phyloP scores from a whole-genome alignment of 2,113 vertebrate species.

The Scortum barcoo region DNA sequence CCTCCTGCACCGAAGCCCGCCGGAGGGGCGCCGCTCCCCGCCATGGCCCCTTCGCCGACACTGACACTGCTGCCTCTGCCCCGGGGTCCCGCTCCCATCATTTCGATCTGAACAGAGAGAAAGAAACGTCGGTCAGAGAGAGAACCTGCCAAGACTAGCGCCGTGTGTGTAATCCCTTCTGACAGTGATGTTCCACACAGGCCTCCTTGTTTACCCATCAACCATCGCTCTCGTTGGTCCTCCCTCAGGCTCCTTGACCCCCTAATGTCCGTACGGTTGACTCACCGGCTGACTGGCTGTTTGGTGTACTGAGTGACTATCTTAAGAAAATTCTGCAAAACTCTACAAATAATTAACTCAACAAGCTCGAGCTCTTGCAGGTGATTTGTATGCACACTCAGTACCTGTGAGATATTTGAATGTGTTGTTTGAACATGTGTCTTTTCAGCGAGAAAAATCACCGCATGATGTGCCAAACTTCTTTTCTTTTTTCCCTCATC shows the following conservation, averaged over 20 bases:
- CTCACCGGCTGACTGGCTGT: constrained; percentile 34
- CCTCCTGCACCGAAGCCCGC: constrained; percentile 32
- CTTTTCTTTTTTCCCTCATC: not conserved
- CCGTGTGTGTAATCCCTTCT: constrained; percentile 38
- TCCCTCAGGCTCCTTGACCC: constrained; percentile 43
- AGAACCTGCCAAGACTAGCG: constrained; percentile 33
- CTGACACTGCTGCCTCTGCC: constrained; percentile 75
- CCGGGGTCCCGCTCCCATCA: constrained; percentile 65
- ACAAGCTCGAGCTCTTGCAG: constrained; percentile 3
- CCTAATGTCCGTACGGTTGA: constrained; percentile 28
- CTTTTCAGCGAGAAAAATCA: not conserved
- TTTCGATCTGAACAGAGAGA: constrained; percentile 79
- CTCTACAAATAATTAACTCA: constrained; percentile 32
- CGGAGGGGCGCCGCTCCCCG: constrained; percentile 46
- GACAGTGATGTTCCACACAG: constrained; percentile 38
- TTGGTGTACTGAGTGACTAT: constrained; percentile 7
- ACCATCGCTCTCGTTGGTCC: constrained; percentile 23
- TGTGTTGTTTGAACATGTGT: not conserved
- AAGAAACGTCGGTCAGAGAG: constrained; percentile 13
- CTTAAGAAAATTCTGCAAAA: constrained; percentile 7
- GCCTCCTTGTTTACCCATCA: constrained; percentile 57
- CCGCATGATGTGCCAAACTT: not conserved
- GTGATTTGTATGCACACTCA: constrained; percentile 16
- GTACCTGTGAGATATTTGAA: not conserved
- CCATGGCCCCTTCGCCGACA: constrained; percentile 28